A percentile compares a stretch with the other conserved stretches of the same genome.
These are phyloP conservation scores for Hoplostethus atlanticus DNA, from an alignment of 2,797 vertebrate genomes.

Conservation along the genomic window DNA sequence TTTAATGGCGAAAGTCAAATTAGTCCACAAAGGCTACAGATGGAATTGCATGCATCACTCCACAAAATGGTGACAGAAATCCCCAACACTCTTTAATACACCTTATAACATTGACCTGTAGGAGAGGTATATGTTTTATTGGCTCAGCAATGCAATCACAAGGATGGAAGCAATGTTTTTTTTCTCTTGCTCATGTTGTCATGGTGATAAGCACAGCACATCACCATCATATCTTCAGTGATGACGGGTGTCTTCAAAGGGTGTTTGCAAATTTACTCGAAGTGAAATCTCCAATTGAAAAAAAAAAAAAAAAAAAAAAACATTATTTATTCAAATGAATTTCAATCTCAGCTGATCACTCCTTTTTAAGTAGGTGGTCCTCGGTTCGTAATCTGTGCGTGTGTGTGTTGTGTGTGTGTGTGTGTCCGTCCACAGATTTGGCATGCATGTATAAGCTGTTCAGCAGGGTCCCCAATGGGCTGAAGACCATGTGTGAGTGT, in stretches of 20 bases:
- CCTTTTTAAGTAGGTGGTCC: neutral
- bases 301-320: no score
- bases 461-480: constrained; percentile 95
- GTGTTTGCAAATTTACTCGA: no score
- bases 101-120: constrained; percentile 6
- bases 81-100: neutral
- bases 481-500: constrained; percentile 98
- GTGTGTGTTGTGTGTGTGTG: constrained; percentile 2
- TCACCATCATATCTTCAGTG: no score
- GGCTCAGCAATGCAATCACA: neutral
- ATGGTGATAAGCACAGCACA: no score
- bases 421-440: constrained; percentile 84
- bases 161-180: neutral
- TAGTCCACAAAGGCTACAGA: neutral
- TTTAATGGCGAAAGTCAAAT: neutral
- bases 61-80: neutral
- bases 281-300: no score
- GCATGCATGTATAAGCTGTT: constrained; percentile 99
- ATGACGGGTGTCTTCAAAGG: neutral
- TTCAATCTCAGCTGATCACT: neutral
- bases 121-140: constrained; percentile 3
- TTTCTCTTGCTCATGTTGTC: neutral
- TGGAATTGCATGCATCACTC: neutral
- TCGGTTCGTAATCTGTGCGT: neutral
- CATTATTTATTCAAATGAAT: no score